These are phyloP conservation scores for Saturnia pavonia DNA, from an alignment of 2,888 invertebrate genomes.

Conservation along the genomic window DNA sequence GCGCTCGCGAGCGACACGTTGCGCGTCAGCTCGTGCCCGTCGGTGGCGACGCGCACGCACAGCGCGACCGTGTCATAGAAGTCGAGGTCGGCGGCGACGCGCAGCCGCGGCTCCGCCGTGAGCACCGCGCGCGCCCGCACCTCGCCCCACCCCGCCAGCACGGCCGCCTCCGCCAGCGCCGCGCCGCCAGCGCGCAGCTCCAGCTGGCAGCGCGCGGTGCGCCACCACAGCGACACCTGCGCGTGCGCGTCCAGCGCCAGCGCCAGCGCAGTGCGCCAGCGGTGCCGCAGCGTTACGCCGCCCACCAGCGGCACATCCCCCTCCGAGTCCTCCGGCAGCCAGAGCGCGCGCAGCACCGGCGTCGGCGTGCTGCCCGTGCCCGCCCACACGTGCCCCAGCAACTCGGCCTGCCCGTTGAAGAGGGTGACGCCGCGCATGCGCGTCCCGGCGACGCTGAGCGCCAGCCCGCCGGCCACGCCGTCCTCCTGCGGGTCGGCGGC, in stretches of 20 bases:
- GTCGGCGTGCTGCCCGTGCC: slow-evolving; percentile 59
- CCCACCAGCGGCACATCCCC: slow-evolving; percentile 31
- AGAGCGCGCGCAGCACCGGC: slow-evolving; percentile 52
- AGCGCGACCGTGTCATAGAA: slow-evolving; percentile 59
- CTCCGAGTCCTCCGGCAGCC: slow-evolving; percentile 31
- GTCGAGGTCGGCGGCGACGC: slow-evolving; percentile 55
- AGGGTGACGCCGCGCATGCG: slow-evolving; percentile 43
- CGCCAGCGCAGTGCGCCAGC: slow-evolving; percentile 27
- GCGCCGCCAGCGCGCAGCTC: slow-evolving; percentile 26
- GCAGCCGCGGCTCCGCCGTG: slow-evolving; percentile 39
- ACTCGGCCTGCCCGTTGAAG: slow-evolving; percentile 54
- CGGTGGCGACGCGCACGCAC: slow-evolving; percentile 56
- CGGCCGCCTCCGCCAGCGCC: slow-evolving; percentile 32
- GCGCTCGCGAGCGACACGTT: slow-evolving; percentile 20
- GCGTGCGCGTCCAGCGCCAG: slow-evolving; percentile 40
- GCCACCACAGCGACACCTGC: slow-evolving; percentile 45
- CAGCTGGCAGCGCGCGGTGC: slow-evolving; percentile 40
- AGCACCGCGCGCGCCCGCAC: slow-evolving; percentile 29
- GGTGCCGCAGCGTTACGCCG: slow-evolving; percentile 31
- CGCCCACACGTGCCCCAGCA: slow-evolving; percentile 67
- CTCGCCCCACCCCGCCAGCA: slow-evolving; percentile 42
- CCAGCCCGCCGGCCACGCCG: slow-evolving; percentile 48
- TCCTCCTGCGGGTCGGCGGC: slow-evolving; percentile 26
- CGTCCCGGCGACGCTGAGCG: slow-evolving; percentile 50
- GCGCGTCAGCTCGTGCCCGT: slow-evolving; percentile 28